Evolutionary conservation across 2,113 vertebrate species (phyloP).

Genomic region (Oreocharis arfaki): DNA sequence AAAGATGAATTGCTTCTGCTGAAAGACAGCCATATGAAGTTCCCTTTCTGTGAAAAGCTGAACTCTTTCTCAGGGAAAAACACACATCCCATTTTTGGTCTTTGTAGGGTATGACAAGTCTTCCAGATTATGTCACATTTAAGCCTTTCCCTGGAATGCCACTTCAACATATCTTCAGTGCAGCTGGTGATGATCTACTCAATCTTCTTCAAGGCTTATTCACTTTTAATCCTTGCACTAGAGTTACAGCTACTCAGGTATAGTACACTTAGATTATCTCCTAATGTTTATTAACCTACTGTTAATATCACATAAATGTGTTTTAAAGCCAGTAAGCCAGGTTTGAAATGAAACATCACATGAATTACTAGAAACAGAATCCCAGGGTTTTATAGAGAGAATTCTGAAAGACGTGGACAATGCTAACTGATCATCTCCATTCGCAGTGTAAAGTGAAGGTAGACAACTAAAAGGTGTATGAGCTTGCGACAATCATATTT

Average conservation of each 20-base stretch:
- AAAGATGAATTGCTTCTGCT: not conserved
- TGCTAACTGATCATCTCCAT: not conserved
- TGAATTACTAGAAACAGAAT: not conserved
- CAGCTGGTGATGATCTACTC: conserved; percentile 91
- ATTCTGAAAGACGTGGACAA: not conserved
- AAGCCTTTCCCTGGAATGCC: conserved; percentile 92
- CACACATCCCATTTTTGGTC: not conserved
- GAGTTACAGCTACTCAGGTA: conserved; percentile 91
- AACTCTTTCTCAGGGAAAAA: not conserved
- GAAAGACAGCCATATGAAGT: not conserved
- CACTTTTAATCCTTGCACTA: conserved; percentile 86
- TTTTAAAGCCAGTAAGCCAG: not conserved
- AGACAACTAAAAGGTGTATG: not conserved
- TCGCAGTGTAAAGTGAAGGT: not conserved
- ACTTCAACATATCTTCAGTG: conserved; percentile 94
- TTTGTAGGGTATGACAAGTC: conserved; percentile 86
- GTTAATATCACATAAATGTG: not conserved
- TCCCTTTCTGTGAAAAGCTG: not conserved
- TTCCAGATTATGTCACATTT: conserved; percentile 95
- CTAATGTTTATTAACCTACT: not conserved
- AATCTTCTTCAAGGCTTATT: conserved; percentile 89
- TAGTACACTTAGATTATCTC: not conserved
- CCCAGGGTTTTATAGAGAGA: not conserved
- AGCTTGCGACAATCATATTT: not conserved
- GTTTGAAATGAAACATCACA: not conserved